Conservation (phyloP, 2,888 invertebrate genomes). For the Coremacera marginata region DNA sequence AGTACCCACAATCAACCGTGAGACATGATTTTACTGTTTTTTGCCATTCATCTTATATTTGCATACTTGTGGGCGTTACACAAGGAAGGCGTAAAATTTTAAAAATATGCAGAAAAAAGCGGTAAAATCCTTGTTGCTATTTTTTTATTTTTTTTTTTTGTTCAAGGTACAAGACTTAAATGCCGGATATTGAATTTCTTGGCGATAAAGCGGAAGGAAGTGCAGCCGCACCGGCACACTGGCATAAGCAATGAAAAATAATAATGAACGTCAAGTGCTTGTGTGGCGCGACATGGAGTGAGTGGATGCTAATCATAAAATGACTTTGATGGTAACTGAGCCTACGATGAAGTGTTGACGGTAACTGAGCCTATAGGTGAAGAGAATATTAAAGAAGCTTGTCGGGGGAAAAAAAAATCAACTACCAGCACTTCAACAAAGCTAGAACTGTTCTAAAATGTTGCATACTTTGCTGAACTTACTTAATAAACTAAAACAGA, state of each 20-base stretch:
- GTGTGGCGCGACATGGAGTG: background rate
- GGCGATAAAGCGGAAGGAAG: constrained; percentile 25
- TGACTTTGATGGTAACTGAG: constrained; percentile 21
- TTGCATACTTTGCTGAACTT: no score
- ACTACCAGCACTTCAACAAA: no score
- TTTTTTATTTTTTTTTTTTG: background rate
- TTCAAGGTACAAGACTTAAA: background rate
- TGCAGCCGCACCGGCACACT: background rate
- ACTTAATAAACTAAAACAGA: no score
- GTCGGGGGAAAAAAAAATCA: no score
- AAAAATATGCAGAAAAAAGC: background rate
- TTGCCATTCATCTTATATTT: background rate
- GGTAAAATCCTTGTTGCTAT: background rate
- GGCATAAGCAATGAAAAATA: constrained; percentile 11
- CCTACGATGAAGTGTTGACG: background rate
- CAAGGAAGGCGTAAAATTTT: constrained; percentile 8
- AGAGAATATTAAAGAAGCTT: no score
- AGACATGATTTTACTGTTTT: background rate
- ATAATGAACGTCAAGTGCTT: constrained; percentile 7
- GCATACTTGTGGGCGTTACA: constrained; percentile 4
- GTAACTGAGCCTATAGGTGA: no score
- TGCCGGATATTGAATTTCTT: constrained; percentile 35
- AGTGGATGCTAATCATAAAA: background rate
- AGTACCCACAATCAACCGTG: constrained; percentile 17
- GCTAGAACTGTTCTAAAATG: no score